A percentile compares a stretch with the other conserved stretches of the same genome.
phyloP scores from a whole-genome alignment of 2,888 invertebrate species.

The Apamea epomidion region DNA sequence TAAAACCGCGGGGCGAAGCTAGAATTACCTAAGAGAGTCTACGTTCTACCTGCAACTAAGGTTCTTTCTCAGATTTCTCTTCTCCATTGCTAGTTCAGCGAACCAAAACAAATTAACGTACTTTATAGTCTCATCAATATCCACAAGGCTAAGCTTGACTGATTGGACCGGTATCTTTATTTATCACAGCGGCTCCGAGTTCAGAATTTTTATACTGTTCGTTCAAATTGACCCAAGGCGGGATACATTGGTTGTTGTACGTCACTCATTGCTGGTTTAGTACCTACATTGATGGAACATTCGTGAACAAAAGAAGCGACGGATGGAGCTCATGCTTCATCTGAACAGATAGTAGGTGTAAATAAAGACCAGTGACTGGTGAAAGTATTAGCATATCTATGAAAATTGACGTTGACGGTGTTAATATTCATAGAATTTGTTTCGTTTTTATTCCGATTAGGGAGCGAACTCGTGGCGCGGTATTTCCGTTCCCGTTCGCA shows the following conservation, averaged over 20 bases:
- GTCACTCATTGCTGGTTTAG: constrained; percentile 15
- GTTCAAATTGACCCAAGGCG: constrained; percentile 32
- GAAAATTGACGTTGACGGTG: constrained; percentile 50
- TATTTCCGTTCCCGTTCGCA: not conserved
- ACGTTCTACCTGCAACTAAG: constrained; percentile 16
- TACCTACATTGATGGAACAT: not conserved
- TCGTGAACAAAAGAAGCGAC: constrained; percentile 1
- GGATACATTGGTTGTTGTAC: not conserved
- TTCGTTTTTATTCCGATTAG: constrained; percentile 28
- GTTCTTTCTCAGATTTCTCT: not conserved
- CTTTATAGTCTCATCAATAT: constrained; percentile 45
- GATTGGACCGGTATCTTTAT: constrained; percentile 69
- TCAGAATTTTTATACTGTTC: constrained; percentile 67
- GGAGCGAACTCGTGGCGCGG: not conserved
- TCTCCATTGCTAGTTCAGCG: not conserved
- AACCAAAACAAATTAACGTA: constrained; percentile 60
- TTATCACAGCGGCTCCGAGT: constrained; percentile 62
- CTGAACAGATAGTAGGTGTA: constrained; percentile 4
- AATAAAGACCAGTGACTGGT: constrained; percentile 43
- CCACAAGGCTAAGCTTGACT: constrained; percentile 68
- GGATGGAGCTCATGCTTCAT: constrained; percentile 8
- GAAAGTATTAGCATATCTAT: constrained; percentile 62
- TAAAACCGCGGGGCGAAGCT: too few species aligned
- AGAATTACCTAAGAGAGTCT: not conserved
- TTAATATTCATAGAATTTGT: constrained; percentile 65